These are phyloP conservation scores for Gasterosteus nipponicus DNA, from an alignment of 2,113 vertebrate genomes.

Conservation along the genomic window DNA sequence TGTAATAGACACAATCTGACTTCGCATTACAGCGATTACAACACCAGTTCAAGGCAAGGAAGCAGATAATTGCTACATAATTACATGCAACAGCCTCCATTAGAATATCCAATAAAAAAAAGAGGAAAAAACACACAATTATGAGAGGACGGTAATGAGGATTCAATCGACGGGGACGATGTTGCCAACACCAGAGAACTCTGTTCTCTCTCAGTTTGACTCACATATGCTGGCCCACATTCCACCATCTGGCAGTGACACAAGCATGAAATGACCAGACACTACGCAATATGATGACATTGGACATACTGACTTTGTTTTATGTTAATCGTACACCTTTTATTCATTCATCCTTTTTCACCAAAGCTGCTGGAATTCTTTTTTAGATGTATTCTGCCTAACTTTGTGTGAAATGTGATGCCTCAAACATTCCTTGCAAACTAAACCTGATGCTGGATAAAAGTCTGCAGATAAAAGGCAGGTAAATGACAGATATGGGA, in stretches of 20 bases:
- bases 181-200: conserved; percentile 68
- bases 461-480: conserved; percentile 41
- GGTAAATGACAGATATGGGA: conserved; percentile 31
- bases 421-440: conserved; percentile 39
- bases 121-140: conserved; percentile 65
- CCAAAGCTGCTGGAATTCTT: not conserved
- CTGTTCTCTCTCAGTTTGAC: conserved; percentile 68
- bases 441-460: conserved; percentile 36
- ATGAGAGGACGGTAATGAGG: conserved; percentile 75
- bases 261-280: conserved; percentile 59
- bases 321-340: conserved; percentile 30
- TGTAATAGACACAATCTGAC: conserved; percentile 63
- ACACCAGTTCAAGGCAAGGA: conserved; percentile 71
- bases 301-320: conserved; percentile 27
- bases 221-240: conserved; percentile 75
- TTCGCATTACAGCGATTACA: conserved; percentile 60
- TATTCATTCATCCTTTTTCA: conserved; percentile 23
- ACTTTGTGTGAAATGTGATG: conserved; percentile 26
- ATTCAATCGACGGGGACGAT: conserved; percentile 68
- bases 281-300: conserved; percentile 40
- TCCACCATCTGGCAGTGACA: conserved; percentile 76
- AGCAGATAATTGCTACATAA: conserved; percentile 80
- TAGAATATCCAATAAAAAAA: conserved; percentile 71
- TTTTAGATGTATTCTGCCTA: not conserved
- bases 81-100: conserved; percentile 78